Evolutionary conservation across 2,888 invertebrate species (phyloP).

Genomic region (Hemicrepidius hirtus): DNA sequence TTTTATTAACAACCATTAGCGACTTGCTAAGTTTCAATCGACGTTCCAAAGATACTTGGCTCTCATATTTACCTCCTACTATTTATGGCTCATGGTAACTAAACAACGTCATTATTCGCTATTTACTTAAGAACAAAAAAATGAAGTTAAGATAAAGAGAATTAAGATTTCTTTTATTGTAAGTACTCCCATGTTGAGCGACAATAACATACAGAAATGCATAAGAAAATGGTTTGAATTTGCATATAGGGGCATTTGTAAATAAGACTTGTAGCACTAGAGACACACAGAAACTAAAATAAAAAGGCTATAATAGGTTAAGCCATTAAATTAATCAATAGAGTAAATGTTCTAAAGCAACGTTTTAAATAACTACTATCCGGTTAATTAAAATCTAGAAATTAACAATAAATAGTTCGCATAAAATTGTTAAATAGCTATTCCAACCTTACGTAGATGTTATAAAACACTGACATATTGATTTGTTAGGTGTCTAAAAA

Average conservation of each 20-base stretch:
- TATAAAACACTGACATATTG: neutral
- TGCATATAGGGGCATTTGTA: too few relatives aligned
- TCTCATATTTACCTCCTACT: neutral
- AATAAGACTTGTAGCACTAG: too few relatives aligned
- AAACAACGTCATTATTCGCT: neutral
- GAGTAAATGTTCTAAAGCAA: too few relatives aligned
- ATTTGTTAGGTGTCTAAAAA: neutral
- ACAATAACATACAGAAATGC: too few relatives aligned
- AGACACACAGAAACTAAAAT: too few relatives aligned
- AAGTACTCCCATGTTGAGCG: too few relatives aligned
- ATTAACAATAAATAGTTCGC: slow-evolving; percentile 5
- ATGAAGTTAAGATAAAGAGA: neutral
- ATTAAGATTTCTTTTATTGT: too few relatives aligned
- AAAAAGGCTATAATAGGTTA: too few relatives aligned
- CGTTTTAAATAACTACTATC: too few relatives aligned
- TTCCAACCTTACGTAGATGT: slow-evolving; percentile 26
- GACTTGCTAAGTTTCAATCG: neutral
- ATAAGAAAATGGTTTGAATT: too few relatives aligned
- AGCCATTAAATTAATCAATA: too few relatives aligned
- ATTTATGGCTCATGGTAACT: slow-evolving; percentile 1
- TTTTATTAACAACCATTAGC: slow-evolving; percentile 4
- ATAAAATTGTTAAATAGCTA: slow-evolving; percentile 13
- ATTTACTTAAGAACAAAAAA: slow-evolving; percentile 6
- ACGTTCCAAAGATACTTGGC: neutral
- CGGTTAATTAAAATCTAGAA: neutral